A percentile compares a stretch with the other conserved stretches of the same genome.
phyloP scores from a whole-genome alignment of 2,797 vertebrate genomes.

The Lepilemur septentrionalis region DNA sequence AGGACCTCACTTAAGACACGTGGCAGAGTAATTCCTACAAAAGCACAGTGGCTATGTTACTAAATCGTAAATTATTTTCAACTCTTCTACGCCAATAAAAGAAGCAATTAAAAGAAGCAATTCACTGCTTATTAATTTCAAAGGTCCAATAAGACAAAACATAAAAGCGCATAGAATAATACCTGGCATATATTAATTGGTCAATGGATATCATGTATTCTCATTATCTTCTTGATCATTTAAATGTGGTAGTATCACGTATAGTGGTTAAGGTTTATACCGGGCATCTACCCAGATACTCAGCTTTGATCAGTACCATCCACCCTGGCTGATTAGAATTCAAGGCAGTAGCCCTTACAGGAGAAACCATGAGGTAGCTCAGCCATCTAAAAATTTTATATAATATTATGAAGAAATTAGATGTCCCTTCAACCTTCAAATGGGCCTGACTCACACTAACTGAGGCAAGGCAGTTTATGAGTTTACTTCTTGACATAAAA shows the following conservation, averaged over 20 bases:
- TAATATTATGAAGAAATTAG: not conserved
- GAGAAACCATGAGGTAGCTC: not conserved
- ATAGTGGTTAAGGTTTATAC: not conserved
- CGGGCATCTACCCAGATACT: not conserved
- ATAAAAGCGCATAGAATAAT: not conserved
- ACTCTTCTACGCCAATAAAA: not conserved
- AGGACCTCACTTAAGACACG: not conserved
- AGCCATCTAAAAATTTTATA: not conserved
- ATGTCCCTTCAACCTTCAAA: not conserved
- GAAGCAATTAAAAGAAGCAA: not conserved
- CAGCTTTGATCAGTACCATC: not conserved
- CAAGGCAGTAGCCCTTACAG: not conserved
- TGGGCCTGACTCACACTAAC: not conserved
- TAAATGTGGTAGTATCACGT: not conserved
- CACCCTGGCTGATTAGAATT: not conserved
- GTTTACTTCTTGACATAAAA: not conserved
- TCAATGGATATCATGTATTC: not conserved
- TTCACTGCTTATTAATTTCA: not conserved
- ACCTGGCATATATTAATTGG: not conserved
- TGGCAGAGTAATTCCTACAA: not conserved
- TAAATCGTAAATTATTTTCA: constrained; percentile 44
- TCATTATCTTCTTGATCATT: not conserved
- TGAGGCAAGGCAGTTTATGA: not conserved
- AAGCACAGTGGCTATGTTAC: not conserved
- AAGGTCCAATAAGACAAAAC: not conserved